These are phyloP conservation scores for Monopterus albus DNA, from an alignment of 2,113 vertebrate species.

Conservation along the genomic window DNA sequence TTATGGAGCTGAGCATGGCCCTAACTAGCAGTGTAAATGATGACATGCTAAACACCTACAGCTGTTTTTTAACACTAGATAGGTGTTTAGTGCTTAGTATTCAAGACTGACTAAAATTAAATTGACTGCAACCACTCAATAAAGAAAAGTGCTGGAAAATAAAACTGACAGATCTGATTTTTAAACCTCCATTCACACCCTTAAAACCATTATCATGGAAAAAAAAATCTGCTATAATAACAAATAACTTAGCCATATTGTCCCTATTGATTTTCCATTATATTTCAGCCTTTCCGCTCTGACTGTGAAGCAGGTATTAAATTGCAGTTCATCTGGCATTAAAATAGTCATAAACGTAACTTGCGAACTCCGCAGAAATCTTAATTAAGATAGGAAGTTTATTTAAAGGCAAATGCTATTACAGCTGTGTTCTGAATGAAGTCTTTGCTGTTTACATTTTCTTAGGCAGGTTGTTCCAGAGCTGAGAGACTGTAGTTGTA, in stretches of 20 bases:
- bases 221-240: no score
- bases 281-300: not conserved
- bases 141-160: not conserved
- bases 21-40: conserved; percentile 1
- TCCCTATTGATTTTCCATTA: not conserved
- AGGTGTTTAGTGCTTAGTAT: not conserved
- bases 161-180: not conserved
- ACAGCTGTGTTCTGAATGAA: not conserved
- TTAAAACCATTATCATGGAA: no score
- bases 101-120: not conserved
- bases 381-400: not conserved
- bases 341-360: not conserved
- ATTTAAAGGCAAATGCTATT: not conserved
- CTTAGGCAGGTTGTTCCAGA: not conserved
- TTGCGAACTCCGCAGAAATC: not conserved
- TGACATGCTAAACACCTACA: conserved; percentile 4
- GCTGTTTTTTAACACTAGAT: not conserved
- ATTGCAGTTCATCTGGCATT: not conserved
- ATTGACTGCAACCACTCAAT: no score
- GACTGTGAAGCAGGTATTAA: not conserved
- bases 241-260: no score
- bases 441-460: not conserved
- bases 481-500: not conserved
- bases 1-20: not conserved
- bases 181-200: not conserved